Evolutionary conservation across 2,888 invertebrate species (phyloP), one percentile per base, ranked within the genome.

Genomic region (Parelbella ahira): DNA sequence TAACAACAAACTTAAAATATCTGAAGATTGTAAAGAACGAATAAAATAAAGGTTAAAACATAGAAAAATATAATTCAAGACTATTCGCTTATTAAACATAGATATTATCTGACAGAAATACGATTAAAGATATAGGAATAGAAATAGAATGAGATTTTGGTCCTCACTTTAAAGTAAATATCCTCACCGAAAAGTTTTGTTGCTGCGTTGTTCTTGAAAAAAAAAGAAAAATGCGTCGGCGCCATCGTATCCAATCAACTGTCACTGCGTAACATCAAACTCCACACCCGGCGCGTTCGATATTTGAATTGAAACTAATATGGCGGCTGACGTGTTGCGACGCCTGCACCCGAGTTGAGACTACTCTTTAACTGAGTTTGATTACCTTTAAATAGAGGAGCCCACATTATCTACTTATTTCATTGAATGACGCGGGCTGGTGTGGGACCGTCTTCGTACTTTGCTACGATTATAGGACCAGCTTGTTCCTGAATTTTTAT

Each of bases 321-420:
- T 74, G 76, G 72, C 72, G 54, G 38, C 25, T 12, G 51, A 62
- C 73, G 68, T 64, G 68, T 54, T 54, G 60, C 79, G 65, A 56
- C 79, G 73, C 77, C 70, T 60, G 80, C 79, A 84, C 80, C 77
- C 67, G 68, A 58, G 60, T 69, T 66, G 75, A 66, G 88, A 90
- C 90, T 90, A 80, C 77, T 84, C 81, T 86, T 86, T 89, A 89
- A 89, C 88, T 72, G 84, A 78, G 73, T 83, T 89, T 90, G 90
- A 90, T 90, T 90, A 90, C 86, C 87, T 89, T 90, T 89, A 90
- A 90, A 90, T 90, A 90, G 90, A 77, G 74, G 74, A 78, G 78
- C 80, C 75, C 80, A 82, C 71, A 83, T 87, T 87, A 89, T 88
- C 88, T 88, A 88, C 86, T 88, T 88, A 88, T 82, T 88, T 73